A percentile compares a stretch with the other conserved stretches of the same genome.
Conservation (phyloP, 2,797 vertebrate species). For the Mus caroli region DNA sequence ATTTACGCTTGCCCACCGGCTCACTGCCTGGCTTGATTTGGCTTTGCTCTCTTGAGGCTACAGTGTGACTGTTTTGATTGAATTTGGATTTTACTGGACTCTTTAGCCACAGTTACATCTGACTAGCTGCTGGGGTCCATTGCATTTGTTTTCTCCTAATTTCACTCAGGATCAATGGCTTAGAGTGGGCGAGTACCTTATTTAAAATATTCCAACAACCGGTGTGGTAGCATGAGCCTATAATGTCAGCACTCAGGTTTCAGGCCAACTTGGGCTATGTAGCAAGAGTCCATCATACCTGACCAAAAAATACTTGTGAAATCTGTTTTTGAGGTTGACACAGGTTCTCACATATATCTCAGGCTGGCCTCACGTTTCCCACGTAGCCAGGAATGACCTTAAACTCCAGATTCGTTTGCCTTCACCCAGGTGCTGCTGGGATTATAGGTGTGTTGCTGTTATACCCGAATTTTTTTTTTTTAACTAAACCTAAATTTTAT, state of each 20-base stretch:
- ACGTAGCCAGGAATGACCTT: neutral
- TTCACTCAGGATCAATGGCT: conserved; percentile 9
- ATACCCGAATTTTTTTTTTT: neutral
- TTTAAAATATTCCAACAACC: neutral
- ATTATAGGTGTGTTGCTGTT: neutral
- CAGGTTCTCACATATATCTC: neutral
- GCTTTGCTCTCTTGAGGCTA: neutral
- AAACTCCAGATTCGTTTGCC: too few relatives aligned
- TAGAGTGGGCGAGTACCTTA: neutral
- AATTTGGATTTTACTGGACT: neutral
- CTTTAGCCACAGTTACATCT: neutral
- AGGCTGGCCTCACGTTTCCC: neutral
- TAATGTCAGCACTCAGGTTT: neutral
- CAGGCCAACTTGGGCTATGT: neutral
- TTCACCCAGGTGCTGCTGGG: neutral
- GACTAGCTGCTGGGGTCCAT: neutral
- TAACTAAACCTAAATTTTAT: neutral
- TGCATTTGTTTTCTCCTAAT: neutral
- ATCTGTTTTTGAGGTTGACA: neutral
- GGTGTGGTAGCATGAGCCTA: neutral
- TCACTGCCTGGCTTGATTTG: neutral
- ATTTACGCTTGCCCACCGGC: neutral
- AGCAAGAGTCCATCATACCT: neutral
- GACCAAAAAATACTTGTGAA: neutral
- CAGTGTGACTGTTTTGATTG: neutral